A percentile compares a stretch with the other conserved stretches of the same genome.
phyloP scores from a whole-genome alignment of 2,888 invertebrate species.

The Crepidodera aurea region DNA sequence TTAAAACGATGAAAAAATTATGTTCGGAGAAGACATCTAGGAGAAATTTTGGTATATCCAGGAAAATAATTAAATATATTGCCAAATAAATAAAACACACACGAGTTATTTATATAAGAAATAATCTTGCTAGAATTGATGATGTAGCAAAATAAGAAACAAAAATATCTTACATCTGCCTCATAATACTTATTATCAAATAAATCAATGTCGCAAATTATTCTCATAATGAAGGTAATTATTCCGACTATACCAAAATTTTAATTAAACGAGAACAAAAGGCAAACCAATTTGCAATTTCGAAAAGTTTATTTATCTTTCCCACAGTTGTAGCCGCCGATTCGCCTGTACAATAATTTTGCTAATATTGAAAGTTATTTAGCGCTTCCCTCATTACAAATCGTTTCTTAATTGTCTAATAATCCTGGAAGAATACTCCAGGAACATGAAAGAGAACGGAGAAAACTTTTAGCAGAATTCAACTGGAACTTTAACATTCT shows the following conservation, averaged over 20 bases:
- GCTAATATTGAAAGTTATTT: slow-evolving; percentile 9
- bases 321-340: not conserved
- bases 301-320: slow-evolving; percentile 14
- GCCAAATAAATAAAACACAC: too few relatives aligned
- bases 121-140: too few relatives aligned
- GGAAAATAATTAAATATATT: too few relatives aligned
- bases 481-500: not conserved
- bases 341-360: not conserved
- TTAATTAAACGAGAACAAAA: slow-evolving; percentile 14
- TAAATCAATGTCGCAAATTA: not conserved
- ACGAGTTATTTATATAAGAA: too few relatives aligned
- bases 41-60: too few relatives aligned
- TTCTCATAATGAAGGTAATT: slow-evolving; percentile 2
- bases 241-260: not conserved
- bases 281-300: slow-evolving; percentile 1
- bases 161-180: not conserved
- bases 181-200: not conserved
- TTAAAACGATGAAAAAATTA: too few relatives aligned
- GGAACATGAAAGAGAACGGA: not conserved
- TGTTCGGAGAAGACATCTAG: too few relatives aligned
- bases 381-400: slow-evolving; percentile 4
- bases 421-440: not conserved
- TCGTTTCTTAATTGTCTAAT: slow-evolving; percentile 8
- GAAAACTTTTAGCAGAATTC: not conserved
- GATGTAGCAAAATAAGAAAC: not conserved